phyloP scores from a whole-genome alignment of 2,113 vertebrate genomes.

The Scatophagus argus region DNA sequence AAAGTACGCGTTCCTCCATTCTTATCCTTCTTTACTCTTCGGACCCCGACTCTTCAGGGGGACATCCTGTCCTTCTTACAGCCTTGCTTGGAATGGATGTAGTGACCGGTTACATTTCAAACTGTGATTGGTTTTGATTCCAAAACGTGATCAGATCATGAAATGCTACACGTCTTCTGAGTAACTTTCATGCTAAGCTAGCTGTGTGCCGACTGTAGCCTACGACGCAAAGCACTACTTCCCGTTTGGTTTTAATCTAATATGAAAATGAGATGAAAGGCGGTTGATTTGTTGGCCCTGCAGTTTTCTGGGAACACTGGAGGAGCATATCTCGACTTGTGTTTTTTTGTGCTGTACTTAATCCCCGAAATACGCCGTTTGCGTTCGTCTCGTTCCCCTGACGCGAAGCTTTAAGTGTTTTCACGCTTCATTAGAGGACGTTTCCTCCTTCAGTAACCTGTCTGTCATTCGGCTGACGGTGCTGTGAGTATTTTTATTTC shows the following conservation, averaged over 20 bases:
- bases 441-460: background rate
- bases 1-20: background rate
- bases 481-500: background rate
- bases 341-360: too few species aligned
- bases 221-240: too few species aligned
- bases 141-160: background rate
- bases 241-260: too few species aligned
- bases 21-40: background rate
- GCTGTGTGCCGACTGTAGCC: too few species aligned
- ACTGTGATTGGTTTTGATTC: background rate
- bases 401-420: background rate
- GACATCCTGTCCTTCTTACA: background rate
- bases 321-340: too few species aligned
- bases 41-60: background rate
- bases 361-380: too few species aligned
- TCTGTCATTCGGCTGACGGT: background rate
- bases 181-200: too few species aligned
- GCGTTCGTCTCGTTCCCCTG: background rate
- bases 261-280: too few species aligned
- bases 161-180: too few species aligned
- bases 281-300: too few species aligned
- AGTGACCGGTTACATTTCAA: background rate
- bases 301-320: too few species aligned
- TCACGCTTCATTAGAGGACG: background rate
- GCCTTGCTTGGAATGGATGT: background rate